These are phyloP conservation scores for Gambusia yucatana DNA, from an alignment of 2,797 vertebrate genomes.

Conservation along the genomic window DNA sequence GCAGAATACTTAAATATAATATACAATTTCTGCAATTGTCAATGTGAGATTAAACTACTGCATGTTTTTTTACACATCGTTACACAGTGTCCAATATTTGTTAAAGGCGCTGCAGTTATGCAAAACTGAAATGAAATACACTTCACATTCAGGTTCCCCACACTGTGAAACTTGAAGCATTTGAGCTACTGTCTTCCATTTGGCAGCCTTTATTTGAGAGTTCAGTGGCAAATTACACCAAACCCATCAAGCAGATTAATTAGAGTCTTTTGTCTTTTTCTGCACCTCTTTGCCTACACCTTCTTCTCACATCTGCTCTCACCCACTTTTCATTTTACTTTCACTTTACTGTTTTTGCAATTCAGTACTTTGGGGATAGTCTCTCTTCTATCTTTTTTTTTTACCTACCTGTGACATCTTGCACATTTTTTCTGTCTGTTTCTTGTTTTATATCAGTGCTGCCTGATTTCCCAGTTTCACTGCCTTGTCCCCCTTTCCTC, in stretches of 20 bases:
- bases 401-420: conserved; percentile 6
- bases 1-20: background rate
- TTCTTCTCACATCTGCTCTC: conserved; percentile 1
- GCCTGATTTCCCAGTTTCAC: conserved; percentile 8
- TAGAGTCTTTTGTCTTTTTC: conserved; percentile 22
- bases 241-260: conserved; percentile 35
- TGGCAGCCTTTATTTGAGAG: conserved; percentile 15
- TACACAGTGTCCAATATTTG: background rate
- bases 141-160: background rate
- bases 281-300: conserved; percentile 8
- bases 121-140: background rate
- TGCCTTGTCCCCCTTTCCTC: background rate
- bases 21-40: background rate
- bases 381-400: conserved; percentile 12
- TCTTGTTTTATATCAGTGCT: conserved; percentile 20
- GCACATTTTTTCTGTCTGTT: conserved; percentile 13
- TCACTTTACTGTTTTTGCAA: conserved; percentile 23
- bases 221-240: conserved; percentile 6
- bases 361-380: conserved; percentile 22
- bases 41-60: background rate
- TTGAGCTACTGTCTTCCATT: conserved; percentile 19
- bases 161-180: background rate
- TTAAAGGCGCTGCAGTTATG: background rate
- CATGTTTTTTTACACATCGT: background rate
- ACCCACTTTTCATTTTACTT: background rate